phyloP scores from a whole-genome alignment of 2,888 invertebrate species.

The Strigamia maritima region DNA sequence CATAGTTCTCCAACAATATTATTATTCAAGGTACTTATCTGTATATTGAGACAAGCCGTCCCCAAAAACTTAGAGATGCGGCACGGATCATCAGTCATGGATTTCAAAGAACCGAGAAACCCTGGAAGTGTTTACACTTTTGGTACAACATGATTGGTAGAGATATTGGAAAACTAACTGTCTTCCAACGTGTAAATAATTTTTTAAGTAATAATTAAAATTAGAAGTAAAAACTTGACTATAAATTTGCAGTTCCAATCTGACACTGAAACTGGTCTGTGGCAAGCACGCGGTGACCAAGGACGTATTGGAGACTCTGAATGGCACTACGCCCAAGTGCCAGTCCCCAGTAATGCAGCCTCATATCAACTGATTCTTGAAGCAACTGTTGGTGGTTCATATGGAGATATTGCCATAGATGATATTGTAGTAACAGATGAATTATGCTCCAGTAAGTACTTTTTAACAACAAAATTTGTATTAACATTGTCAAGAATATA shows the following conservation, averaged over 20 bases:
- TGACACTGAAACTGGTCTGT: not conserved
- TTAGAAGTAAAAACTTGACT: not conserved
- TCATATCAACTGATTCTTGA: not conserved
- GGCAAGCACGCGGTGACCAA: not conserved
- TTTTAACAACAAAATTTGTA: too few relatives aligned
- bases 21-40: not conserved
- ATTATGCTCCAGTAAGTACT: not conserved
- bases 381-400: not conserved
- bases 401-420: not conserved
- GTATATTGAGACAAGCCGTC: not conserved
- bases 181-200: not conserved
- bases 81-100: not conserved
- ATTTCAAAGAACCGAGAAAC: not conserved
- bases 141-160: not conserved
- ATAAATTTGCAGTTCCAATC: not conserved
- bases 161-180: not conserved
- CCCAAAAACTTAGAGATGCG: not conserved
- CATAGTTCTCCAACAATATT: too few relatives aligned
- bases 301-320: not conserved
- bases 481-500: too few relatives aligned
- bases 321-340: not conserved
- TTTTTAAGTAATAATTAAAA: not conserved
- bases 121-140: constrained; percentile 11
- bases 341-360: not conserved
- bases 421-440: not conserved